These are phyloP conservation scores for Chionoecetes opilio DNA, from an alignment of 1,140 invertebrate genomes.

Conservation along the genomic window DNA sequence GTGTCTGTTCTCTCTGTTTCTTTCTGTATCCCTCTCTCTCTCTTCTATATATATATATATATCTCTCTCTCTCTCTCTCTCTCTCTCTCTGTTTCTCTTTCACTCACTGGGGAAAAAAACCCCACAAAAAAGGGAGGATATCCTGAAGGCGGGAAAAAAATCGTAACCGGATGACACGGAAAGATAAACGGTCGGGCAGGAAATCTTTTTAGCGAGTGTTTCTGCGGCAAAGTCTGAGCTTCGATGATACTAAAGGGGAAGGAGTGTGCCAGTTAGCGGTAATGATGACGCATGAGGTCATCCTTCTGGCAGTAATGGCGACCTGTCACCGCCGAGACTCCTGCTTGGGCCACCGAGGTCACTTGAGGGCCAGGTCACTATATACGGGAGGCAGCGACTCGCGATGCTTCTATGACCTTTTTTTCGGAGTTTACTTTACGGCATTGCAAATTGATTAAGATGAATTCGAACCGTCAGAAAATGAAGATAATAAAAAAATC, in stretches of 20 bases:
- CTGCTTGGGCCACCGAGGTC: background rate
- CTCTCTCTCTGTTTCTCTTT: no score
- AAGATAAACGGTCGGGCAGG: background rate
- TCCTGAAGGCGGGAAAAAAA: background rate
- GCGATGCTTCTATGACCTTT: background rate
- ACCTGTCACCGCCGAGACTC: background rate
- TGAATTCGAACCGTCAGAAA: no score
- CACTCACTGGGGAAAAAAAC: no score
- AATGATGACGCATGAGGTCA: background rate
- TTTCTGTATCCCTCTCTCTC: no score
- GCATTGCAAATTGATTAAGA: no score
- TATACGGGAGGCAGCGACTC: background rate
- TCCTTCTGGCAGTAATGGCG: background rate
- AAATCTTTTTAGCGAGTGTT: constrained; percentile 19
- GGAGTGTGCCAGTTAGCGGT: background rate
- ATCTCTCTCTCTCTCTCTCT: no score
- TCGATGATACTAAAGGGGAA: background rate
- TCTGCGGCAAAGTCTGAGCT: background rate
- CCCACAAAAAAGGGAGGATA: no score
- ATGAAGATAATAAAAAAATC: no score
- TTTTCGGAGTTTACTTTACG: no score
- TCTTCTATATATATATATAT: no score
- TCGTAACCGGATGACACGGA: background rate
- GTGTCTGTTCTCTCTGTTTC: no score
- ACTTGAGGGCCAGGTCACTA: background rate